Evolutionary conservation across 2,888 invertebrate species (phyloP), one percentile per base, ranked within the genome.

Genomic region (Bugula neritina): DNA sequence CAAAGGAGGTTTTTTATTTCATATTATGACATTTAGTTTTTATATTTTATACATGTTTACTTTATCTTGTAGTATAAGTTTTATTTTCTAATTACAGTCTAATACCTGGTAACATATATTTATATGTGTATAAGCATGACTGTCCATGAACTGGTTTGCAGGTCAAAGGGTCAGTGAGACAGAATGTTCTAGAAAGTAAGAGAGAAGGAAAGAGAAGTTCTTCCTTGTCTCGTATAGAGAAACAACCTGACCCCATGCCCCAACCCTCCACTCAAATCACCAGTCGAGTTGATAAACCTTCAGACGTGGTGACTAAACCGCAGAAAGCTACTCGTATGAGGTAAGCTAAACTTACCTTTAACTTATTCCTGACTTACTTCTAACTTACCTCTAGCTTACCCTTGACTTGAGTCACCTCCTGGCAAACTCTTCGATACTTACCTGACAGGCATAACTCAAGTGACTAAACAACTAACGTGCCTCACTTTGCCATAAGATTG

Each of bases 191-290:
- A 29, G 31, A 27, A 2, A 31, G 63, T 31, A 27, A 63, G 10
- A 63, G 63, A 63, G 63, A 63, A 5, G 3, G 31, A 13, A 63
- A 31, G 34, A 27, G 63, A 5, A 63, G 63, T 31, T 63, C 63
- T 27, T 63, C 63, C n/a, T 31, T 63, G 31, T 63, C 63, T n/a
- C 27, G 63, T 13, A 13, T 63, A 27, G 63, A 63, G 63, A 63
- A 63, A 5, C 63, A 63, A 63, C 31, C 31, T 10, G 27, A 13
- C 3, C 3, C 57, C 5, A 27, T 25, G 10, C 31, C 27, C 10
- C 63, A 63, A 31, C n/a, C 63, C 27, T 55, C 55, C n/a, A 25
- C 5, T 27, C 34, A 5, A 25, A 31, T 63, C n/a, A 27, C 31
- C 27, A 10, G 31, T 27, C 27, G 63, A 31, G 27, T 31, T 25